A percentile compares a stretch with the other conserved stretches of the same genome.
Evolutionary conservation across 2,797 vertebrate genomes (phyloP).

Genomic region (Thripadectes ignobilis): DNA sequence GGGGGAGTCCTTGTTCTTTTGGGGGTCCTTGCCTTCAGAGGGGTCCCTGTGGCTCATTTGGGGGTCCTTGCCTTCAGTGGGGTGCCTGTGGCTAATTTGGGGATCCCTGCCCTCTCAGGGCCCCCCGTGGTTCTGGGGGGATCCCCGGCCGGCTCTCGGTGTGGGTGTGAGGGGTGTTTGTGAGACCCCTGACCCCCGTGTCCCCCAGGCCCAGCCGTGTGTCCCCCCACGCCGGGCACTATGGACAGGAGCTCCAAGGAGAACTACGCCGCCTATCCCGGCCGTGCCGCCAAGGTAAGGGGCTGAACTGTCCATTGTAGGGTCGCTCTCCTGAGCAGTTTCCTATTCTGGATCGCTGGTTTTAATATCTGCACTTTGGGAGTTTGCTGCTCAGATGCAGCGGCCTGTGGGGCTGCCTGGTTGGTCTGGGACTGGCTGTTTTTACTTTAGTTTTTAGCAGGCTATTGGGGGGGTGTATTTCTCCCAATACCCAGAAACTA

Average conservation of each 20-base stretch:
- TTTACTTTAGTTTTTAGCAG: background rate
- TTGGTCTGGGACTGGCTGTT: accelerated
- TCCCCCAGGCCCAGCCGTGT: background rate
- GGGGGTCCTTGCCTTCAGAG: background rate
- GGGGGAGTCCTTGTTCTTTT: background rate
- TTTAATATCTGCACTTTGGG: too few species aligned
- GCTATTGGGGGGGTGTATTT: accelerated
- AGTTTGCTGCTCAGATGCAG: background rate
- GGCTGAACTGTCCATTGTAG: accelerated
- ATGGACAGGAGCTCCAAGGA: conserved; percentile 60
- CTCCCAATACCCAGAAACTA: accelerated
- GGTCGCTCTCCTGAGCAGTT: accelerated
- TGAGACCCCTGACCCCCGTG: background rate
- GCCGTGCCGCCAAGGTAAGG: conserved; percentile 17
- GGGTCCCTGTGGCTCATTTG: background rate
- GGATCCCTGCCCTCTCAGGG: background rate
- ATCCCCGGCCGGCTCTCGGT: background rate
- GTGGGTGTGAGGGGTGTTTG: background rate
- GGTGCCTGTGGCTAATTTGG: background rate
- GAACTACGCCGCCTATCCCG: background rate
- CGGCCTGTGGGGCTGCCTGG: too few species aligned
- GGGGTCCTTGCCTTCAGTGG: too few species aligned
- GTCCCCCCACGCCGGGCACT: background rate
- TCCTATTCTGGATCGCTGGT: accelerated
- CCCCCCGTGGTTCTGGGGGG: background rate